Percentiles rank a stretch among this genome's conserved stretches.
These are phyloP conservation scores for Macroramphosus scolopax DNA, from an alignment of 2,797 vertebrate genomes.

Conservation along the genomic window DNA sequence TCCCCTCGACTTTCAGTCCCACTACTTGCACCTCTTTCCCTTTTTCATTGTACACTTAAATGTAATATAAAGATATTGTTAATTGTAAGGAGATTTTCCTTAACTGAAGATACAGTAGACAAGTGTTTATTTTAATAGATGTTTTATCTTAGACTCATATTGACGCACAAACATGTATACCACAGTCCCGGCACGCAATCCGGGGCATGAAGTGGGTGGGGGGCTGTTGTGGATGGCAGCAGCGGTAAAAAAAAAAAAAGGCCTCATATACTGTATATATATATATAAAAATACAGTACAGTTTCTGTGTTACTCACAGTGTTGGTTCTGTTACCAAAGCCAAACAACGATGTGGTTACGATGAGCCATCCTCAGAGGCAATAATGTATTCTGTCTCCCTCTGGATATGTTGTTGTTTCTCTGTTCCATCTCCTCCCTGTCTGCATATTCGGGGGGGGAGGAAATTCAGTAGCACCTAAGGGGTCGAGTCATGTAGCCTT, in stretches of 20 bases:
- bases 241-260: constrained; percentile 20
- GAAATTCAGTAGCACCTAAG: constrained; percentile 73
- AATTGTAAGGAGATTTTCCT: constrained; percentile 52
- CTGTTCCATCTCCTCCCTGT: constrained; percentile 37
- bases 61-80: constrained; percentile 63
- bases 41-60: constrained; percentile 46
- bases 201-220: constrained; percentile 32
- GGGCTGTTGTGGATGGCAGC: constrained; percentile 27
- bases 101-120: constrained; percentile 49
- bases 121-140: constrained; percentile 65
- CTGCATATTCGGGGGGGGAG: constrained; percentile 21
- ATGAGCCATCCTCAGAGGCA: constrained; percentile 72
- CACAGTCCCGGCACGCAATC: constrained; percentile 39
- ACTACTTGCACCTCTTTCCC: not conserved
- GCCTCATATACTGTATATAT: constrained; percentile 54
- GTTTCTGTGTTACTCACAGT: constrained; percentile 63
- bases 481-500: constrained; percentile 71
- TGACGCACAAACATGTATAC: constrained; percentile 32
- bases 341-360: constrained; percentile 66
- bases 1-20: not conserved
- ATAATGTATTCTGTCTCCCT: constrained; percentile 52
- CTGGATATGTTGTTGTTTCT: constrained; percentile 48
- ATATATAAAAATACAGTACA: constrained; percentile 45
- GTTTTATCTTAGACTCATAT: constrained; percentile 49
- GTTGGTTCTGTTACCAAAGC: constrained; percentile 75